phyloP scores from a whole-genome alignment of 1,140 invertebrate species.

The Dreissena polymorpha region DNA sequence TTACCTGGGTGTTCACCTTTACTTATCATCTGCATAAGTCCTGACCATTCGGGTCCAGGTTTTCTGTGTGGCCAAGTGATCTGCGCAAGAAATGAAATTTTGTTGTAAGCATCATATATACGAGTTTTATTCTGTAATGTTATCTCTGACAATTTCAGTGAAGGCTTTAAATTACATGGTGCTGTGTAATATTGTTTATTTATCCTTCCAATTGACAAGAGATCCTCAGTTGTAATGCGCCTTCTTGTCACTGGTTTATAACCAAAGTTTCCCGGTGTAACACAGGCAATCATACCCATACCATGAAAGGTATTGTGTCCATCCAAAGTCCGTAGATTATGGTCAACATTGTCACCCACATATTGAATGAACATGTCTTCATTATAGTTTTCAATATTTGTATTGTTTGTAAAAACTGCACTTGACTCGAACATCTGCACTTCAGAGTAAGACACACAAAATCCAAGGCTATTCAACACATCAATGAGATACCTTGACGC shows the following conservation, averaged over 20 bases:
- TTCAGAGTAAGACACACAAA: slow-evolving; percentile 23
- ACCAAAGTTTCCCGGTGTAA: slow-evolving; percentile 51
- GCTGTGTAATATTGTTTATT: neutral
- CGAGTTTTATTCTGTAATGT: neutral
- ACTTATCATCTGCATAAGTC: slow-evolving; percentile 49
- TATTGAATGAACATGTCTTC: slow-evolving; percentile 55
- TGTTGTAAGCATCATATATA: neutral
- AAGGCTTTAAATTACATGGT: neutral
- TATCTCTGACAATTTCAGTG: slow-evolving; percentile 11
- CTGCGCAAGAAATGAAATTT: neutral
- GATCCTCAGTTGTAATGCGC: neutral
- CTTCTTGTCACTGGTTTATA: neutral
- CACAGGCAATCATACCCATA: slow-evolving; percentile 49
- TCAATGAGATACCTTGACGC: slow-evolving; percentile 18
- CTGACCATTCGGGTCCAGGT: slow-evolving; percentile 22
- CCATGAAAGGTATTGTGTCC: slow-evolving; percentile 63
- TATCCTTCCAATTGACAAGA: slow-evolving; percentile 2
- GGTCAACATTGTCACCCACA: slow-evolving; percentile 67
- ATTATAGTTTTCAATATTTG: neutral
- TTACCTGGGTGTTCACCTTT: slow-evolving; percentile 56
- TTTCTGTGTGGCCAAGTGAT: slow-evolving; percentile 12
- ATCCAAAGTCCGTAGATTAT: slow-evolving; percentile 50
- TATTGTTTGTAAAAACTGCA: slow-evolving; percentile 13
- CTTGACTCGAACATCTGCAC: slow-evolving; percentile 26
- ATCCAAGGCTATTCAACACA: slow-evolving; percentile 9